Conservation (phyloP, 2,797 vertebrate genomes). For the Cossypha heuglini region DNA sequence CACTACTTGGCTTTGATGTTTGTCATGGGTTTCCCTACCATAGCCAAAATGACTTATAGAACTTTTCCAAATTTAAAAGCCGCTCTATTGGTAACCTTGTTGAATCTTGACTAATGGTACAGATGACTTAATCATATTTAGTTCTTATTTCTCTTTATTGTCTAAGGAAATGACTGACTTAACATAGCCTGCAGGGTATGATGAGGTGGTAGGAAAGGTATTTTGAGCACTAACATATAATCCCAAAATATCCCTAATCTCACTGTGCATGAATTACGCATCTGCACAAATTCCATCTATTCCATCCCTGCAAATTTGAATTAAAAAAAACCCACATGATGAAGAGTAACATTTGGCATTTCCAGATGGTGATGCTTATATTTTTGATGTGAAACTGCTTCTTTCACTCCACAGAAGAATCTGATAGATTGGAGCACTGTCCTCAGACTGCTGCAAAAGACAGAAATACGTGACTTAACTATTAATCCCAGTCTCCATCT, state of each 20-base stretch:
- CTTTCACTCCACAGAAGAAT: not conserved
- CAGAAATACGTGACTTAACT: fast-evolving
- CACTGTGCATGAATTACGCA: not conserved
- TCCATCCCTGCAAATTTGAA: not conserved
- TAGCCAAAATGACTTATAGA: not conserved
- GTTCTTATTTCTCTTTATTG: not conserved
- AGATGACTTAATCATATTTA: not conserved
- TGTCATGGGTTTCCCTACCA: not conserved
- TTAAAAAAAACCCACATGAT: not conserved
- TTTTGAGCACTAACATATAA: not conserved
- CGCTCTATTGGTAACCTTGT: not conserved
- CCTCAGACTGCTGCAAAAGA: not conserved
- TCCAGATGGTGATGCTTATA: not conserved
- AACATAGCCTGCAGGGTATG: not conserved
- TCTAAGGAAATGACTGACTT: not conserved
- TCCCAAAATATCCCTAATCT: not conserved
- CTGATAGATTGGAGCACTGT: not conserved
- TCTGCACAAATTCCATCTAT: not conserved
- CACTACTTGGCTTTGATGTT: not conserved
- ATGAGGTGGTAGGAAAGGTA: not conserved
- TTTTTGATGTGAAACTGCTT: not conserved
- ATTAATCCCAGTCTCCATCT: not conserved
- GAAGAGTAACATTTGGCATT: not conserved
- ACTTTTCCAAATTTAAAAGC: not conserved
- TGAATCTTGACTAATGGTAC: not conserved